These are phyloP conservation scores for Caenorhabditis sulstoni DNA, from an alignment of 2,888 invertebrate genomes.

Conservation along the genomic window DNA sequence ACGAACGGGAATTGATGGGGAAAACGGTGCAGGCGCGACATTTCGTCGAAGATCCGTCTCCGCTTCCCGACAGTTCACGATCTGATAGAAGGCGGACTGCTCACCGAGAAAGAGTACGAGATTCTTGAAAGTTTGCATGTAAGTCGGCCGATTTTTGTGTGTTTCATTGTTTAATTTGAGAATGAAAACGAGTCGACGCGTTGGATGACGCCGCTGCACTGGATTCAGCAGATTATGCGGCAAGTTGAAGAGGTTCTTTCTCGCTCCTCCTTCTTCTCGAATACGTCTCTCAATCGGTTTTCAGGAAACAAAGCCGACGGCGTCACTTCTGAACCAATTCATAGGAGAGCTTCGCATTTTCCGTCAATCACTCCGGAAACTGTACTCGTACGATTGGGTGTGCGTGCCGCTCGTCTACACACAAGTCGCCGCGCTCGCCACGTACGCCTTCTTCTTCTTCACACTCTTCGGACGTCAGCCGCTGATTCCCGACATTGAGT, in stretches of 20 bases:
- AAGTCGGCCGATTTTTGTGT: background rate
- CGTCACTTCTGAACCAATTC: constrained; percentile 67
- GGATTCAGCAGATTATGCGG: constrained; percentile 70
- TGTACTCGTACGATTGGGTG: constrained; percentile 74
- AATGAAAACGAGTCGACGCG: constrained; percentile 61
- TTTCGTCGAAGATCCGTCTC: constrained; percentile 72
- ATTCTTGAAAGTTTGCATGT: constrained; percentile 65
- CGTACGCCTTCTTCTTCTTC: constrained; percentile 81
- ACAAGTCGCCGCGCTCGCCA: constrained; percentile 81
- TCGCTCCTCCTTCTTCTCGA: constrained; percentile 27
- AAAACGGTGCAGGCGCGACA: constrained; percentile 66
- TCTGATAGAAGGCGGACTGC: constrained; percentile 64
- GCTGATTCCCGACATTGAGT: constrained; percentile 58
- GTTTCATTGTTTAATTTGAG: constrained; percentile 43
- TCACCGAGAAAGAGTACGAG: constrained; percentile 68
- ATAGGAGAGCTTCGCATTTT: constrained; percentile 65
- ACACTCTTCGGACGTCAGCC: constrained; percentile 81
- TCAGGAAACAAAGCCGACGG: constrained; percentile 64
- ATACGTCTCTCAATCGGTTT: constrained; percentile 52
- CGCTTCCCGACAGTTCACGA: constrained; percentile 67
- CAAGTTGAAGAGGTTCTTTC: constrained; percentile 61
- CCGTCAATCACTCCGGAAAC: constrained; percentile 63
- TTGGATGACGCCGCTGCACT: constrained; percentile 76
- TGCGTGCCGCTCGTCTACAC: constrained; percentile 73
- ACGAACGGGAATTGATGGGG: too few species aligned